Conservation (phyloP, 1,140 invertebrate species). For the Trachymyrmex septentrionalis region DNA sequence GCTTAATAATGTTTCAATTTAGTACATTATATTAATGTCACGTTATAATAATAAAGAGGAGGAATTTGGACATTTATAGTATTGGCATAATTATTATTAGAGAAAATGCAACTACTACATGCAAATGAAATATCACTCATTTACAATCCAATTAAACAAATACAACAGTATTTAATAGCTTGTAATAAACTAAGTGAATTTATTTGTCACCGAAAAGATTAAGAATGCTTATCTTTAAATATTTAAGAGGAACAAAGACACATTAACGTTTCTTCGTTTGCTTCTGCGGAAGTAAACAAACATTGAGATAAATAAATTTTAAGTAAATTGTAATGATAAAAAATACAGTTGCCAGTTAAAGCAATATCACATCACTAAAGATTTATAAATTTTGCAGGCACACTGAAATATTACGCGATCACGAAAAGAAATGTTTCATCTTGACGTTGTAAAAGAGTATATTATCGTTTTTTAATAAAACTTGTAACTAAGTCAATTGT, state of each 20-base stretch:
- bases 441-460: background rate
- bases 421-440: background rate
- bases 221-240: background rate
- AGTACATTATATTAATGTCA: background rate
- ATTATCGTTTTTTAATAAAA: constrained; percentile 18
- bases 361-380: constrained; percentile 52
- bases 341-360: constrained; percentile 49
- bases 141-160: background rate
- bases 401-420: constrained; percentile 50
- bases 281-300: constrained; percentile 44
- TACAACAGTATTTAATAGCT: background rate
- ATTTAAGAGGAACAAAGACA: background rate
- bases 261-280: background rate
- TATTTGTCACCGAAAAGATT: background rate
- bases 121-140: background rate
- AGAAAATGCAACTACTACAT: background rate
- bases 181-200: background rate
- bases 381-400: constrained; percentile 62
- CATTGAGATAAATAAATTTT: constrained; percentile 66
- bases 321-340: constrained; percentile 54
- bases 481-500: background rate
- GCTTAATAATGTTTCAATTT: constrained; percentile 3
- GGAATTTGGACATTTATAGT: background rate
- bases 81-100: constrained; percentile 4
- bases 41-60: background rate